phyloP scores from a whole-genome alignment of 2,888 invertebrate species.

The Cryptops parisi region DNA sequence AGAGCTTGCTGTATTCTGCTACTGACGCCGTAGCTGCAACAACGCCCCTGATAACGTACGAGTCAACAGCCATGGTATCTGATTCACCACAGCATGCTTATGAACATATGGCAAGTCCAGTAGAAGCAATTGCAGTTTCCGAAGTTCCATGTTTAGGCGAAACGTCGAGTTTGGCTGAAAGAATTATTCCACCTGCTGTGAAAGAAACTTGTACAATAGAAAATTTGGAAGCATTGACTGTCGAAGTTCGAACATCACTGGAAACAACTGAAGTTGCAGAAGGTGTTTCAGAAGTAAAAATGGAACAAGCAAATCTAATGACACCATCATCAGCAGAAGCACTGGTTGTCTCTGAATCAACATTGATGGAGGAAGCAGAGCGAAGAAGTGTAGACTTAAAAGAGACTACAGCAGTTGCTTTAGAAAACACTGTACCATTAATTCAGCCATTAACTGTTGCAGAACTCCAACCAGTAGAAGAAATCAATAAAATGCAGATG shows the following conservation, averaged over 20 bases:
- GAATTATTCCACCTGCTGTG: neutral
- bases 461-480: neutral
- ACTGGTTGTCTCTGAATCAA: neutral
- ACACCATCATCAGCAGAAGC: neutral
- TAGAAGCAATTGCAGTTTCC: too few relatives aligned
- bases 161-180: neutral
- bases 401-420: neutral
- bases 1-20: neutral
- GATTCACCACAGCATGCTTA: too few relatives aligned
- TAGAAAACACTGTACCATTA: neutral
- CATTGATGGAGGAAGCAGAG: neutral
- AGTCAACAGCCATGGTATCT: too few relatives aligned
- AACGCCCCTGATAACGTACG: neutral
- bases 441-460: constrained; percentile 1
- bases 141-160: neutral
- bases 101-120: too few relatives aligned
- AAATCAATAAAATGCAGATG: neutral
- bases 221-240: neutral
- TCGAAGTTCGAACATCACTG: neutral
- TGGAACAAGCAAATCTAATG: neutral
- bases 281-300: too few relatives aligned
- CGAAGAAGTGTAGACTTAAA: too few relatives aligned
- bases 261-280: neutral
- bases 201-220: neutral
- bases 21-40: neutral